phyloP scores from a whole-genome alignment of 2,113 vertebrate species.

The Corydoras maculifer region DNA sequence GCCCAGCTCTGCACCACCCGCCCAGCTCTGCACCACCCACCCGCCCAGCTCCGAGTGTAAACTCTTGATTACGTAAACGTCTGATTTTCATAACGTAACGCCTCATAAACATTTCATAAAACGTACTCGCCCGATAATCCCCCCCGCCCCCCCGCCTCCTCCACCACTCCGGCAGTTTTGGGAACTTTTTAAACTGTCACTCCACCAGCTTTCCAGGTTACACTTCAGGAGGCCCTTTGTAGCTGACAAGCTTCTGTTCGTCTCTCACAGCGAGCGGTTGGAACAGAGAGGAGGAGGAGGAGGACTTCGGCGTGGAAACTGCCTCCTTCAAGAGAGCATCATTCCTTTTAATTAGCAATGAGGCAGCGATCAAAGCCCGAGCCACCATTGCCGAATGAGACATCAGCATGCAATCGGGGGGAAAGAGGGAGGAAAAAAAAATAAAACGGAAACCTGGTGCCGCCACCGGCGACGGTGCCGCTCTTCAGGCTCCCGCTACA shows the following conservation, averaged over 20 bases:
- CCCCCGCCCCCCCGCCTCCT: neutral
- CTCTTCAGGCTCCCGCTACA: too few species aligned
- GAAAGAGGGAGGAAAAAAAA: conserved; percentile 7
- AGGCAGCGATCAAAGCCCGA: conserved; percentile 39
- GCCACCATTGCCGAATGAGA: conserved; percentile 39
- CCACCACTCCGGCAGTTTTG: conserved; percentile 6
- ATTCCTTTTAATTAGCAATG: conserved; percentile 43
- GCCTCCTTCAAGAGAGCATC: conserved; percentile 42
- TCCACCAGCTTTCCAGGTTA: conserved; percentile 30
- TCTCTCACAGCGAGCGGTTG: conserved; percentile 26
- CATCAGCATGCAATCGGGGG: conserved; percentile 20
- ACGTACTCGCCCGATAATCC: too few species aligned
- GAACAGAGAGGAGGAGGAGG: conserved; percentile 25
- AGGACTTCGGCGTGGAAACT: conserved; percentile 33
- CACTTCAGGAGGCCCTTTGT: conserved; percentile 23
- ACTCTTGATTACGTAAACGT: too few species aligned
- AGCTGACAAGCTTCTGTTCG: conserved; percentile 39
- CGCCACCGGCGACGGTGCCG: too few species aligned
- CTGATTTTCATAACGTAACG: too few species aligned
- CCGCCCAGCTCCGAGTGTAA: too few species aligned
- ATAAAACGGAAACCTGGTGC: neutral
- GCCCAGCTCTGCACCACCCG: too few species aligned
- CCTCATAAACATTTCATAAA: neutral
- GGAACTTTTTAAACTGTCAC: conserved; percentile 16
- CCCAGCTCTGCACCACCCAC: too few species aligned